phyloP scores from a whole-genome alignment of 1,140 invertebrate genomes.

The roundworm (Caenorhabditis elegans) region DNA sequence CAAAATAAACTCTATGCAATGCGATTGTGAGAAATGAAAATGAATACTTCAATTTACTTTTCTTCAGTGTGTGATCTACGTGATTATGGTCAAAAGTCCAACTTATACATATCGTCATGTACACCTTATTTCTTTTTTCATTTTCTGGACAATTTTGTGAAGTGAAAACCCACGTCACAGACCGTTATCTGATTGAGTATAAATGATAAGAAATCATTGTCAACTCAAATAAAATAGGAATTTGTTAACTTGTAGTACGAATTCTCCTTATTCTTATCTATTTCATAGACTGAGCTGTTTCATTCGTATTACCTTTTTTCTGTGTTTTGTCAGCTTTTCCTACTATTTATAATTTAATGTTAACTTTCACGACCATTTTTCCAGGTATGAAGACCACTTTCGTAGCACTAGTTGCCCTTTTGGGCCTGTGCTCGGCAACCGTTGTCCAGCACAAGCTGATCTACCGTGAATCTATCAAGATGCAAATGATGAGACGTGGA shows the following conservation, averaged over 20 bases:
- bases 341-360: background rate
- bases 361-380: background rate
- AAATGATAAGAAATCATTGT: background rate
- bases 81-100: too few relatives aligned
- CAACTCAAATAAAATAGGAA: constrained; percentile 9
- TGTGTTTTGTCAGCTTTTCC: background rate
- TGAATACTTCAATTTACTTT: too few relatives aligned
- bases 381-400: constrained; percentile 19
- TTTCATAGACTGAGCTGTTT: background rate
- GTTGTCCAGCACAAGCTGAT: constrained; percentile 24
- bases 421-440: constrained; percentile 28
- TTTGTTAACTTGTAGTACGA: background rate
- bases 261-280: background rate
- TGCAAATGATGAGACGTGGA: constrained; percentile 26
- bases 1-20: too few relatives aligned
- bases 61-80: too few relatives aligned
- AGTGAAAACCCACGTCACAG: background rate
- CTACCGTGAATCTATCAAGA: background rate
- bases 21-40: too few relatives aligned
- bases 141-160: background rate
- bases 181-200: background rate
- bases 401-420: constrained; percentile 17
- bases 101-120: too few relatives aligned
- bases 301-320: background rate
- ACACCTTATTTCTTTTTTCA: too few relatives aligned